Evolutionary conservation across 1,140 invertebrate genomes (phyloP).

Genomic region (Caenorhabditis inopinata): DNA sequence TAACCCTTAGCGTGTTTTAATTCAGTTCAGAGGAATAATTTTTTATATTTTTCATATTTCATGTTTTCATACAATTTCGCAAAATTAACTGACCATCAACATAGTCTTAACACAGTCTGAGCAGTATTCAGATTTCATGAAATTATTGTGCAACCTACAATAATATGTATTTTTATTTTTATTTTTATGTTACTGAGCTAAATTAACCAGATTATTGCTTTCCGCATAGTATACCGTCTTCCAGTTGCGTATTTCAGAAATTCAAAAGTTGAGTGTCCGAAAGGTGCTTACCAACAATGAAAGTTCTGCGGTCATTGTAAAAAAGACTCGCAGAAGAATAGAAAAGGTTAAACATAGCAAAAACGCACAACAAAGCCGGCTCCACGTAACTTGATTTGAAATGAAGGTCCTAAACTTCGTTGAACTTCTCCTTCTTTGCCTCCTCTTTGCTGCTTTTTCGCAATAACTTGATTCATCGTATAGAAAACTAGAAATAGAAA

Average conservation of each 20-base stretch:
- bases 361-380: conserved; percentile 14
- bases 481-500: conserved; percentile 31
- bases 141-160: too few species aligned
- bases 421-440: background rate
- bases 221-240: too few species aligned
- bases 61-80: too few species aligned
- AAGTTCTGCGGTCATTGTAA: background rate
- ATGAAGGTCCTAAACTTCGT: conserved; percentile 25
- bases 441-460: background rate
- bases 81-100: too few species aligned
- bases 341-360: background rate
- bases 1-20: background rate
- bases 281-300: background rate
- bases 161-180: too few species aligned
- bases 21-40: background rate
- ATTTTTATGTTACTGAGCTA: too few species aligned
- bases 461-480: conserved; percentile 28
- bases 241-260: too few species aligned
- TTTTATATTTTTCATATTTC: too few species aligned
- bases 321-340: background rate
- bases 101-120: too few species aligned
- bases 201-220: too few species aligned
- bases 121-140: too few species aligned
- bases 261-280: too few species aligned
- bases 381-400: conserved; percentile 32